Evolutionary conservation across 2,888 invertebrate species (phyloP).

Genomic region (Brenthis ino): DNA sequence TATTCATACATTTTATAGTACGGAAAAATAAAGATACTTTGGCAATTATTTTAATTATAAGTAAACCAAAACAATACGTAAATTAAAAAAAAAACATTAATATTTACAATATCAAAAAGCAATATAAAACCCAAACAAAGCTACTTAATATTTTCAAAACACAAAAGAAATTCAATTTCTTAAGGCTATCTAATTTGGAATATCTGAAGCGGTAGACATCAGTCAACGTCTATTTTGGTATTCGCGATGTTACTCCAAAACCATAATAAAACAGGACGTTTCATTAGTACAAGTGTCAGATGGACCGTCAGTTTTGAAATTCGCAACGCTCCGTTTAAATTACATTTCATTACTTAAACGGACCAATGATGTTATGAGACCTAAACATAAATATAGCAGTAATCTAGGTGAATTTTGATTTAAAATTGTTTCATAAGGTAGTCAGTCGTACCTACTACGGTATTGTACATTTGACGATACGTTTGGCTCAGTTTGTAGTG

Average conservation of each 20-base stretch:
- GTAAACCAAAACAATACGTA: too few species aligned
- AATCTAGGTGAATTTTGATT: not conserved
- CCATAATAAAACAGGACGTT: conserved; percentile 39
- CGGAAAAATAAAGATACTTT: too few species aligned
- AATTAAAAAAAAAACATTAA: too few species aligned
- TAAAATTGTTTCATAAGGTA: too few species aligned
- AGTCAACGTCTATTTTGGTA: conserved; percentile 48
- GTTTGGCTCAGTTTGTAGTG: too few species aligned
- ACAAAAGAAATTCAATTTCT: conserved; percentile 16
- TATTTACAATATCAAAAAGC: too few species aligned
- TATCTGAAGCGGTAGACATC: conserved; percentile 42
- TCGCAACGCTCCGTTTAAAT: conserved; percentile 27
- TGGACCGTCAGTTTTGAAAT: conserved; percentile 34
- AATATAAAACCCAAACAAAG: not conserved
- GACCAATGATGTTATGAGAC: conserved; percentile 14
- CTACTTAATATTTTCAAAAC: not conserved
- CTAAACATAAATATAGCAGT: not conserved
- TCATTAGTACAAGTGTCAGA: conserved; percentile 41
- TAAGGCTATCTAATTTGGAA: conserved; percentile 20
- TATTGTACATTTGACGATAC: too few species aligned
- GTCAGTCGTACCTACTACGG: too few species aligned
- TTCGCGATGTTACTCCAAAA: conserved; percentile 36
- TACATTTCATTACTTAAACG: conserved; percentile 37
- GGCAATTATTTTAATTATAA: too few species aligned
- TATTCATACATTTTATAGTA: too few species aligned